phyloP scores from a whole-genome alignment of 2,888 invertebrate genomes.

The Himalopsyche japonica region DNA sequence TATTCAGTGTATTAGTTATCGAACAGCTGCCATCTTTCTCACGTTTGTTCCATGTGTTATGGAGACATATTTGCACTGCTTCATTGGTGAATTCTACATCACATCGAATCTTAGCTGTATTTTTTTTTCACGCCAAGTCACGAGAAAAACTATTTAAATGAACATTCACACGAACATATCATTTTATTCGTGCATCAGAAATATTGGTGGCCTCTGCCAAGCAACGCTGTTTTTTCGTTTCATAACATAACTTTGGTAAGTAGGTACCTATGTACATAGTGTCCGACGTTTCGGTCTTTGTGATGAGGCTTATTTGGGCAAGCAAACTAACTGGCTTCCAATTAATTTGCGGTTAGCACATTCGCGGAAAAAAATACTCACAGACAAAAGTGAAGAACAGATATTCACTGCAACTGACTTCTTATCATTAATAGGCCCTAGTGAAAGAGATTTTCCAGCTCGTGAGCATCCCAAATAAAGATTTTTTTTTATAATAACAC shows the following conservation, averaged over 20 bases:
- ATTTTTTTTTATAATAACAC: no score
- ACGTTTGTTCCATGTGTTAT: no score
- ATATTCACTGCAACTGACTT: not conserved
- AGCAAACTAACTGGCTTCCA: not conserved
- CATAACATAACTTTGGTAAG: not conserved
- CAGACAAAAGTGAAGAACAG: no score
- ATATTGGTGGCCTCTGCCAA: not conserved
- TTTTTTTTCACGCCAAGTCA: no score
- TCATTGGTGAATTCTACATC: no score
- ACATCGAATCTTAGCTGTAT: no score
- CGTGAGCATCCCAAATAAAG: no score
- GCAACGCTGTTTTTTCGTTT: not conserved
- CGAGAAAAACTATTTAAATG: not conserved
- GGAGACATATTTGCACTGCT: no score
- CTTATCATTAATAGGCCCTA: not conserved
- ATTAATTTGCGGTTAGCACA: not conserved
- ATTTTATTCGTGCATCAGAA: not conserved
- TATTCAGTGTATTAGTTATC: no score
- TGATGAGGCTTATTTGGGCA: not conserved
- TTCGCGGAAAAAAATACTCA: not conserved
- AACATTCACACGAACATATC: not conserved
- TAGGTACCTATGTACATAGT: not conserved
- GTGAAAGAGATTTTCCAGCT: no score
- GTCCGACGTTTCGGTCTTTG: not conserved
- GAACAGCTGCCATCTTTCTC: no score